A percentile compares a stretch with the other conserved stretches of the same genome.
Conservation (phyloP, 2,888 invertebrate genomes). For the Aricia artaxerxes region DNA sequence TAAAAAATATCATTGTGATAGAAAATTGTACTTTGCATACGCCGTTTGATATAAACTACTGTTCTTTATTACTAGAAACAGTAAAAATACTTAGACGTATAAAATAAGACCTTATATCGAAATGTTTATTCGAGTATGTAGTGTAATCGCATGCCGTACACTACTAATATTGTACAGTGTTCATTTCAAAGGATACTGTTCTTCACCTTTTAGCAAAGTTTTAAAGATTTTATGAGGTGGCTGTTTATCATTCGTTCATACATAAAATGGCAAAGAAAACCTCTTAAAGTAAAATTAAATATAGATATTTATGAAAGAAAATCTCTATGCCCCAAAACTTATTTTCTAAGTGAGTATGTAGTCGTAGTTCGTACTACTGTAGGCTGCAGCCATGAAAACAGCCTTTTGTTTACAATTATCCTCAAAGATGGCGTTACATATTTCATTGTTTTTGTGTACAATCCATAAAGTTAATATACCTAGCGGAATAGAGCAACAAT, state of each 20-base stretch:
- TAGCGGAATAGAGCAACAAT: no score
- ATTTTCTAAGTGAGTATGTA: conserved; percentile 56
- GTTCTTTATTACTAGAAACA: conserved; percentile 13
- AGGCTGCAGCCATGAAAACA: not conserved
- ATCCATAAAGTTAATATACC: not conserved
- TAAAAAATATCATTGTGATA: conserved; percentile 42
- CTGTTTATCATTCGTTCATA: not conserved
- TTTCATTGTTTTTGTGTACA: not conserved
- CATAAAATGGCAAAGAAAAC: not conserved
- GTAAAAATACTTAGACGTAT: conserved; percentile 30
- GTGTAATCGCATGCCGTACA: conserved; percentile 34
- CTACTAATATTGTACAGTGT: not conserved
- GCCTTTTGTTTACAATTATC: not conserved
- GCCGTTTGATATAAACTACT: conserved; percentile 35
- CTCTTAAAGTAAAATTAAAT: not conserved
- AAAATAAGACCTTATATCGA: conserved; percentile 36
- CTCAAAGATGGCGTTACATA: conserved; percentile 1
- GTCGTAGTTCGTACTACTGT: not conserved
- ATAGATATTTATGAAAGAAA: not conserved
- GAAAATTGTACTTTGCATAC: conserved; percentile 51
- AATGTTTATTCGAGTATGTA: conserved; percentile 57
- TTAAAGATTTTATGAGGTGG: not conserved
- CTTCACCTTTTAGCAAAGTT: not conserved
- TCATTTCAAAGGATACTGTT: not conserved
- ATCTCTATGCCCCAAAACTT: conserved; percentile 41